Percentiles rank a stretch among this genome's conserved stretches.
phyloP scores from a whole-genome alignment of 2,797 vertebrate species.

The Pantherophis vulpinus region DNA sequence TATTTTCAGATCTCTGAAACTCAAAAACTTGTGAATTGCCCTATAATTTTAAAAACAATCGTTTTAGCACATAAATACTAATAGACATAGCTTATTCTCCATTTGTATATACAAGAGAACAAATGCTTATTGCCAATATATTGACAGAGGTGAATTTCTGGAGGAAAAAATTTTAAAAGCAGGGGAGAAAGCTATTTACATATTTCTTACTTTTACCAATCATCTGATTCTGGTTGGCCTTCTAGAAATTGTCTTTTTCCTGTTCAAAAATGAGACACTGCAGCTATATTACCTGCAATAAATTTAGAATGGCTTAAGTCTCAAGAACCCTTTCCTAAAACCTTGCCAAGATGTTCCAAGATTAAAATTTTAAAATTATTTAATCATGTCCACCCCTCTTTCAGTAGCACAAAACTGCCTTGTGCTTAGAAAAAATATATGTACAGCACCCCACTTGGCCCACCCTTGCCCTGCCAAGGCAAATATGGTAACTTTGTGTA shows the following conservation, averaged over 20 bases:
- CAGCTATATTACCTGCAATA: background rate
- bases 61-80: background rate
- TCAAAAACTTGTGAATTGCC: background rate
- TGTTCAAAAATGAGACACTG: background rate
- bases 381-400: background rate
- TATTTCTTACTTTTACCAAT: background rate
- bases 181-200: background rate
- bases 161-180: background rate
- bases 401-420: background rate
- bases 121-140: too few species aligned
- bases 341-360: background rate
- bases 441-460: background rate
- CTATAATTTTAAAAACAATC: background rate
- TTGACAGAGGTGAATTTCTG: background rate
- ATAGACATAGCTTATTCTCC: background rate
- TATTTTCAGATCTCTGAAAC: background rate
- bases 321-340: background rate
- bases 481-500: background rate
- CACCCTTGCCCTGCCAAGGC: background rate
- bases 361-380: background rate
- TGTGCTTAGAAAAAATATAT: background rate
- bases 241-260: background rate
- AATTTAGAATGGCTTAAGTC: background rate
- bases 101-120: too few species aligned
- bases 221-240: background rate